Percentiles rank a stretch among this genome's conserved stretches.
Conservation (phyloP, 2,113 vertebrate species). For the Alligator sinensis region DNA sequence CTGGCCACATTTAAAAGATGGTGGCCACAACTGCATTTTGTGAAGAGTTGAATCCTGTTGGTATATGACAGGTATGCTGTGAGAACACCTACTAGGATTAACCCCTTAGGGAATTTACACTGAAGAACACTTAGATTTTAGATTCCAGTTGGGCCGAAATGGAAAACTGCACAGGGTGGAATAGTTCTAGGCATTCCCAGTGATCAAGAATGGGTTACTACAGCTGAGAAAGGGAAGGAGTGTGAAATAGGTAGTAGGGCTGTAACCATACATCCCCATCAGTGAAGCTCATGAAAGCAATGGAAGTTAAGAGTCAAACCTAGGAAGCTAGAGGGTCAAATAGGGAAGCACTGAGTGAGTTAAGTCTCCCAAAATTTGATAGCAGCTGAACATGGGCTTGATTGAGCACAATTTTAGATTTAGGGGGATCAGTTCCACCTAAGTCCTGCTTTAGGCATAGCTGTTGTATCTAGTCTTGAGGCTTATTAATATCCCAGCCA, state of each 20-base stretch:
- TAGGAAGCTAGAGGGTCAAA: background rate
- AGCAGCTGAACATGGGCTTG: background rate
- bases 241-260: background rate
- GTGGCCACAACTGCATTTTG: too few species aligned
- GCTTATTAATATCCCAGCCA: background rate
- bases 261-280: background rate
- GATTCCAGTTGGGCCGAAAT: too few species aligned
- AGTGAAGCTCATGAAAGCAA: background rate
- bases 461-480: background rate
- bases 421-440: background rate
- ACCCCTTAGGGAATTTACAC: too few species aligned
- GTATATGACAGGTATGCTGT: too few species aligned
- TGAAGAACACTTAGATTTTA: too few species aligned
- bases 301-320: too few species aligned
- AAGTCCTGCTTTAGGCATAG: background rate
- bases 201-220: too few species aligned
- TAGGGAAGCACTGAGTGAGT: background rate
- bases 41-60: too few species aligned
- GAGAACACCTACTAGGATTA: too few species aligned
- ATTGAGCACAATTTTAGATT: background rate
- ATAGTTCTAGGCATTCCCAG: too few species aligned
- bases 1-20: too few species aligned
- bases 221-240: background rate
- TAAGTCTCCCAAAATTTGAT: background rate
- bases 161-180: too few species aligned